Evolutionary conservation across 2,113 vertebrate species (phyloP).

Genomic region (Chaetorhynchus papuensis): DNA sequence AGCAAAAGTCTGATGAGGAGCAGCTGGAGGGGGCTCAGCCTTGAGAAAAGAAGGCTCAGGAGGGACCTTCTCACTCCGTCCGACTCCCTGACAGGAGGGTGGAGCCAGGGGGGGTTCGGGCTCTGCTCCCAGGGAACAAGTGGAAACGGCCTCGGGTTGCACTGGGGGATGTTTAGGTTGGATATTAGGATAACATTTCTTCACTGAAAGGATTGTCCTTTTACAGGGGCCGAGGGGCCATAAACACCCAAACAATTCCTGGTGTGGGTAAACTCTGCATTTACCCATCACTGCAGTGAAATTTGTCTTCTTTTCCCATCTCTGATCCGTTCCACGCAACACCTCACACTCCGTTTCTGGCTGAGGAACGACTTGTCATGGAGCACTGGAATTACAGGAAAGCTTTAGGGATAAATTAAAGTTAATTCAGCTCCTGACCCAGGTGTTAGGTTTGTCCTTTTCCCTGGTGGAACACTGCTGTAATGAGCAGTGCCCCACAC

Average conservation of each 20-base stretch:
- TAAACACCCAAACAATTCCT: not conserved
- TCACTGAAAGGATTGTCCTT: not conserved
- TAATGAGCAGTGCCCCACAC: not conserved
- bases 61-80: not conserved
- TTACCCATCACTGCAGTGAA: not conserved
- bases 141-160: not conserved
- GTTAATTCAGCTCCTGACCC: not conserved
- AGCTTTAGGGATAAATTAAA: not conserved
- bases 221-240: not conserved
- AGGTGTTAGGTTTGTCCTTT: not conserved
- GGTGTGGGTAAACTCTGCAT: not conserved
- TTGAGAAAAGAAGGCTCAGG: not conserved
- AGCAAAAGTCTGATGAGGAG: not conserved
- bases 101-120: rapidly evolving
- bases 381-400: not conserved
- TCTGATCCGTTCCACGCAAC: not conserved
- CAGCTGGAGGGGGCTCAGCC: not conserved
- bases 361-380: rapidly evolving
- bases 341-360: rapidly evolving
- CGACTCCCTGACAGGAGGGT: not conserved
- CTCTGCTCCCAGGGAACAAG: not conserved
- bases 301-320: rapidly evolving
- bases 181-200: not conserved
- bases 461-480: not conserved
- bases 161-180: too few relatives aligned